These are phyloP conservation scores for Sardina pilchardus DNA, from an alignment of 2,113 vertebrate genomes.

Conservation along the genomic window DNA sequence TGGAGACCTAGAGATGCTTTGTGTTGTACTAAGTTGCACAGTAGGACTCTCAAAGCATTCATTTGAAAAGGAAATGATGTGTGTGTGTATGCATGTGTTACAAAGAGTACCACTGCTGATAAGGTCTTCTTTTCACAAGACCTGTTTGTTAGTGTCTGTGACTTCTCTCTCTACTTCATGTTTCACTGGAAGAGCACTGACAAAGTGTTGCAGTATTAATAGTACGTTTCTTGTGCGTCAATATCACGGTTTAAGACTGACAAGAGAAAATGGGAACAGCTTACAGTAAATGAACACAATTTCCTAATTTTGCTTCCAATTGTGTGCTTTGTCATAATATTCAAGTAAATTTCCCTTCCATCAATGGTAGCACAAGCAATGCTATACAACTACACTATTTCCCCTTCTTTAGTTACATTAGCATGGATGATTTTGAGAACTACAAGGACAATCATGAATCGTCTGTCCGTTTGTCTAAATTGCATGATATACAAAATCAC, in stretches of 20 bases:
- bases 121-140: not conserved
- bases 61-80: too few relatives aligned
- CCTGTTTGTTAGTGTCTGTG: not conserved
- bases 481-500: not conserved
- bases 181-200: not conserved
- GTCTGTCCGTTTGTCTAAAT: not conserved
- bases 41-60: not conserved
- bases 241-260: not conserved
- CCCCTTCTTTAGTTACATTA: not conserved
- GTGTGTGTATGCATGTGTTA: not conserved
- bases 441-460: not conserved
- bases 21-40: not conserved
- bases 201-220: not conserved
- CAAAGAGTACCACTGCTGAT: not conserved
- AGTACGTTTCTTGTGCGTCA: not conserved
- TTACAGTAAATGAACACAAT: not conserved
- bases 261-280: not conserved
- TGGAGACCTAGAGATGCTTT: too few relatives aligned
- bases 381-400: not conserved
- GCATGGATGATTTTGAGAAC: not conserved
- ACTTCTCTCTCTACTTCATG: not conserved
- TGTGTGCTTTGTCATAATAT: not conserved
- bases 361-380: not conserved
- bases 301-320: not conserved
- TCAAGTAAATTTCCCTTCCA: not conserved